Evolutionary conservation across 2,797 vertebrate species (phyloP).

Genomic region (Orestias chungarensis): DNA sequence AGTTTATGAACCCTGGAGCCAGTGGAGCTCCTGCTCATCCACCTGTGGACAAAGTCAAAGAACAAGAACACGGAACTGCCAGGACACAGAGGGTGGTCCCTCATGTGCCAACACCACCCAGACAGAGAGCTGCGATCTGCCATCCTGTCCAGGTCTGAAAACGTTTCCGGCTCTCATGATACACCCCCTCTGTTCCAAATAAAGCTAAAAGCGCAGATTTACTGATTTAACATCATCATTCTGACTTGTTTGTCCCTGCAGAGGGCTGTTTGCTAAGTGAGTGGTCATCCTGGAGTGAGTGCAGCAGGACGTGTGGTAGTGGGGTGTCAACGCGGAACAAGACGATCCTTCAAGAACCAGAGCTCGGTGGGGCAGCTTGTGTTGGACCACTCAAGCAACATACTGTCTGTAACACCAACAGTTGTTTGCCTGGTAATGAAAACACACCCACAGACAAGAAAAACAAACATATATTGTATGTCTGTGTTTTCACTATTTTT

Average conservation of each 20-base stretch:
- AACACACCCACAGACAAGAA: neutral
- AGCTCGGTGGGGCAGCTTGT: conserved; percentile 73
- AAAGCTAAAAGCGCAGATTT: neutral
- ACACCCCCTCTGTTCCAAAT: neutral
- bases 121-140: conserved; percentile 69
- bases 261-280: conserved; percentile 78
- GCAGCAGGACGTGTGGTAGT: conserved; percentile 81
- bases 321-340: conserved; percentile 77
- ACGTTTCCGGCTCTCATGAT: neutral
- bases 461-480: neutral
- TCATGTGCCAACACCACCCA: conserved; percentile 71
- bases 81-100: conserved; percentile 42
- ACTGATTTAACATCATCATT: neutral
- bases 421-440: conserved; percentile 81
- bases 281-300: conserved; percentile 85
- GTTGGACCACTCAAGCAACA: conserved; percentile 66
- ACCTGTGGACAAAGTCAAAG: conserved; percentile 82
- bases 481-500: neutral
- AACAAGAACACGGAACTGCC: conserved; percentile 77
- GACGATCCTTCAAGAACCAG: conserved; percentile 61
- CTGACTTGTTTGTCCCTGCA: conserved; percentile 39
- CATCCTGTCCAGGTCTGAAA: conserved; percentile 81
- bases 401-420: conserved; percentile 79
- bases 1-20: conserved; percentile 78
- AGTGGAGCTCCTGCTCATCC: conserved; percentile 83